Percentiles rank a stretch among this genome's conserved stretches.
Evolutionary conservation across 23 tunicate species (phyloP).

Genomic region (Ciona savignyi): DNA sequence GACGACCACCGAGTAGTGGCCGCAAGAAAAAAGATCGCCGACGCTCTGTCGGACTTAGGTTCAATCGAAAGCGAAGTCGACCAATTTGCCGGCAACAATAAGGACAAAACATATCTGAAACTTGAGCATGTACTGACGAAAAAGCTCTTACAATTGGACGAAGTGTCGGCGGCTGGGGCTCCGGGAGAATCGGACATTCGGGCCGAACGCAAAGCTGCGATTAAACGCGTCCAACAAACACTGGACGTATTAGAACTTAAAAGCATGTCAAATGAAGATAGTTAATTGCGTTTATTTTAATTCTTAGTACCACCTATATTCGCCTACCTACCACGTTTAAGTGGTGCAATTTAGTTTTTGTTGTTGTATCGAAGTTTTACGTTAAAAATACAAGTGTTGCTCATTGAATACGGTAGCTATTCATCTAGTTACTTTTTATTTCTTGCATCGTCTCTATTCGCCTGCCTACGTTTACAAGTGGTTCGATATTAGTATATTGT

Average conservation of each 20-base stretch:
- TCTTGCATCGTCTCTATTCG: too few relatives aligned
- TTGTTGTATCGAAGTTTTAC: too few relatives aligned
- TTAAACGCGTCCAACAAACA: constrained; percentile 69
- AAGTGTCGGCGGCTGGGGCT: constrained; percentile 45
- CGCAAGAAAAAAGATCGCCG: constrained; percentile 17
- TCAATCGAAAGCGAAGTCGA: constrained; percentile 45
- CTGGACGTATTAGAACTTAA: constrained; percentile 67
- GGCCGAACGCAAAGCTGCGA: constrained; percentile 48
- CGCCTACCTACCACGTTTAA: too few relatives aligned
- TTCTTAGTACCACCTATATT: too few relatives aligned
- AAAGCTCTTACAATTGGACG: constrained; percentile 44
- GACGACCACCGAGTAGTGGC: constrained; percentile 25
- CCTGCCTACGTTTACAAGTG: too few relatives aligned
- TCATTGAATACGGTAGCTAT: too few relatives aligned
- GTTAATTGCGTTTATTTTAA: too few relatives aligned
- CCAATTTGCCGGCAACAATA: constrained; percentile 15
- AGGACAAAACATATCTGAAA: constrained; percentile 41
- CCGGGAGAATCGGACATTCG: constrained; percentile 50
- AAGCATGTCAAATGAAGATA: constrained; percentile 9
- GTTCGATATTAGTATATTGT: too few relatives aligned
- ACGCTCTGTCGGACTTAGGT: constrained; percentile 18
- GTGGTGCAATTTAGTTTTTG: too few relatives aligned
- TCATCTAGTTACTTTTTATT: too few relatives aligned
- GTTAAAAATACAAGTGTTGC: too few relatives aligned
- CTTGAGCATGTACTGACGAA: constrained; percentile 50